phyloP scores from a whole-genome alignment of 2,888 invertebrate genomes.

The Drosophila pseudotakahashii region DNA sequence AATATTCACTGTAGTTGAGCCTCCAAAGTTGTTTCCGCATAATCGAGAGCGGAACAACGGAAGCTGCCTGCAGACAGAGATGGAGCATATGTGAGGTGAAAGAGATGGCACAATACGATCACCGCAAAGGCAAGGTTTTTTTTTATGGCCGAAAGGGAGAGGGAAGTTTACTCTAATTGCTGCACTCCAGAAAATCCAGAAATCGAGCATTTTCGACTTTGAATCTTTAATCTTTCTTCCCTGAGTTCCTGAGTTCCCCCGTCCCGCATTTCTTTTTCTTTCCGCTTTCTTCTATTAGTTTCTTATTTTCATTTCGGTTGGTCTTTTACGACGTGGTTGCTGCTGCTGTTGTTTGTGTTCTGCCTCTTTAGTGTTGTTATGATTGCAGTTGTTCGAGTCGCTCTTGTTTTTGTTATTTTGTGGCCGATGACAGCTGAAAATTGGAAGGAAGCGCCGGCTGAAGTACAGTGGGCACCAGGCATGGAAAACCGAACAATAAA shows the following conservation, averaged over 20 bases:
- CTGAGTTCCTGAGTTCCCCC: neutral
- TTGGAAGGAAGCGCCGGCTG: constrained; percentile 37
- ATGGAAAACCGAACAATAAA: neutral
- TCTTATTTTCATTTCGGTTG: constrained; percentile 3
- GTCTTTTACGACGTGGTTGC: constrained; percentile 35
- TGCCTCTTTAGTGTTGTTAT: constrained; percentile 72
- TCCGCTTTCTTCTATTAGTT: neutral
- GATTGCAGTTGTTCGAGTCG: constrained; percentile 69
- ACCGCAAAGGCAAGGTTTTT: constrained; percentile 14
- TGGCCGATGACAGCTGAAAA: constrained; percentile 44
- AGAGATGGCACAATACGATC: constrained; percentile 29
- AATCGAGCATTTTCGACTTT: constrained; percentile 25
- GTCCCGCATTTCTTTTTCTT: neutral
- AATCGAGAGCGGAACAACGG: constrained; percentile 25
- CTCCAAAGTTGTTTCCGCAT: constrained; percentile 20
- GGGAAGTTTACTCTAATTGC: constrained; percentile 59
- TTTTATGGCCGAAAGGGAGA: neutral
- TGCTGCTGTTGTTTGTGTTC: constrained; percentile 68
- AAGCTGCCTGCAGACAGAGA: constrained; percentile 6
- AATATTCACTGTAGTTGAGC: constrained; percentile 26
- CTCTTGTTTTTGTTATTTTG: constrained; percentile 34
- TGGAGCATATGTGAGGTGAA: constrained; percentile 9
- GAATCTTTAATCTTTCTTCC: constrained; percentile 26
- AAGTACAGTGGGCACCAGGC: constrained; percentile 11
- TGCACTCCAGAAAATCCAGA: constrained; percentile 48